Base-by-base conservation (phyloP, 2,797 vertebrate species). In the Ataeniobius toweri region DNA sequence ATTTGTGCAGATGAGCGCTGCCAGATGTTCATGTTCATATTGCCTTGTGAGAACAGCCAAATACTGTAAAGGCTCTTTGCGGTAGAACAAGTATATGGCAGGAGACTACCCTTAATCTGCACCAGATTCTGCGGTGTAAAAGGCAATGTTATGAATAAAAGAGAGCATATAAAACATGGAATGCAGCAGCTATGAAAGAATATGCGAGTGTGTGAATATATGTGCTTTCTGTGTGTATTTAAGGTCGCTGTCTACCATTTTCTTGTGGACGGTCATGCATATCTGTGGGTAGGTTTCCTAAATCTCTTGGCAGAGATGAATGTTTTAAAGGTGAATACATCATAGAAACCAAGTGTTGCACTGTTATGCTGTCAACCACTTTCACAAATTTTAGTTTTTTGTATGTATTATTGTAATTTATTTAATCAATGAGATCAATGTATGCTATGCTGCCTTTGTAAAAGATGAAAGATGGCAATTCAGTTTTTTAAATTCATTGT, bases 71-170 rank as follows among this genome's bases (percentile, higher is more conserved):
- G 87, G 79, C 91, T 92, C 90, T 94, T 91, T 93, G 92, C 90
- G 93, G 94, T 91, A 91, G 92, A 92, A 94, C 18, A n/a, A 85
- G 86, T 87, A 72, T 93, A 79, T 88, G 89, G 92, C 90, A 90
- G 92, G 92, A 94, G 91, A 93, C 92, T 82, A 91, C 74, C 87
- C 86, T 78, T 93, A 94, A 94, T 94, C 91, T 90, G 89, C 91
- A 92, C 93, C 94, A 94, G 93, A 94, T 92, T 87, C 81, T 79
- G 83, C 86, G 88, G 90, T 94, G 93, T 94, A 93, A 94, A 94
- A 93, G 88, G 92, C 90, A 93, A 92, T 90, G 89, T 93, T 93
- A 94, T 93, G 92, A 93, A 94, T 95, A 94, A 93, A 93, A 91
- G 87, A 75, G 81, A 92, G 88, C 88, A 88, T 89, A 93, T 92